Evolutionary conservation across 2,888 invertebrate genomes (phyloP).

Genomic region (Tipula lateralis): DNA sequence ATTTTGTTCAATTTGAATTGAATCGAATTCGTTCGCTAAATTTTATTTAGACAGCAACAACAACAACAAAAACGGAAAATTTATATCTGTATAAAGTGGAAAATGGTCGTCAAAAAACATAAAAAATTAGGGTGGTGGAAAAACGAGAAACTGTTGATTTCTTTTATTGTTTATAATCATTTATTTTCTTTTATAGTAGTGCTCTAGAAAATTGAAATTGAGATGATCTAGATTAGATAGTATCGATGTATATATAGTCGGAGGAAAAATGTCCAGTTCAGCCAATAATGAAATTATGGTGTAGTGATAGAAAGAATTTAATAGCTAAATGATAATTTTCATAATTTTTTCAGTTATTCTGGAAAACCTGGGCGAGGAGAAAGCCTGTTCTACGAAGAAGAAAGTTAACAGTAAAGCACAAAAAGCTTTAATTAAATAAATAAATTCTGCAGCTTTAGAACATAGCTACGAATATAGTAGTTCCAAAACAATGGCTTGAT

Average conservation of each 20-base stretch:
- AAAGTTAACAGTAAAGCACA: too few species aligned
- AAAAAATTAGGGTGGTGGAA: background rate
- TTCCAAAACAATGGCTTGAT: too few species aligned
- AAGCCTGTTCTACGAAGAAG: too few species aligned
- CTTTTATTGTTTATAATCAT: constrained; percentile 1
- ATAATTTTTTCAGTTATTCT: too few species aligned
- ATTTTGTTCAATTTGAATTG: constrained; percentile 24
- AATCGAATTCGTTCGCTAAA: constrained; percentile 11
- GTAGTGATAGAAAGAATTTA: background rate
- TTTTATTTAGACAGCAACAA: constrained; percentile 8
- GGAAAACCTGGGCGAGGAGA: too few species aligned
- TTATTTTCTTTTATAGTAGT: background rate
- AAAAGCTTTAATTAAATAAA: too few species aligned
- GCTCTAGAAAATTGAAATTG: background rate
- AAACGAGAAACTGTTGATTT: background rate
- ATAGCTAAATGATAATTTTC: too few species aligned
- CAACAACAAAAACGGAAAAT: background rate
- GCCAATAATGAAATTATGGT: background rate
- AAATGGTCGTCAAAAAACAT: background rate
- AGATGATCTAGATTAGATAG: background rate
- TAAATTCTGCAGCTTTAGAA: too few species aligned
- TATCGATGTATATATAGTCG: background rate
- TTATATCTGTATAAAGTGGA: background rate
- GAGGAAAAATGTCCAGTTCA: background rate
- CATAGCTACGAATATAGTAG: too few species aligned